Conservation (phyloP, 1,140 invertebrate species). For the Papilio machaon region DNA sequence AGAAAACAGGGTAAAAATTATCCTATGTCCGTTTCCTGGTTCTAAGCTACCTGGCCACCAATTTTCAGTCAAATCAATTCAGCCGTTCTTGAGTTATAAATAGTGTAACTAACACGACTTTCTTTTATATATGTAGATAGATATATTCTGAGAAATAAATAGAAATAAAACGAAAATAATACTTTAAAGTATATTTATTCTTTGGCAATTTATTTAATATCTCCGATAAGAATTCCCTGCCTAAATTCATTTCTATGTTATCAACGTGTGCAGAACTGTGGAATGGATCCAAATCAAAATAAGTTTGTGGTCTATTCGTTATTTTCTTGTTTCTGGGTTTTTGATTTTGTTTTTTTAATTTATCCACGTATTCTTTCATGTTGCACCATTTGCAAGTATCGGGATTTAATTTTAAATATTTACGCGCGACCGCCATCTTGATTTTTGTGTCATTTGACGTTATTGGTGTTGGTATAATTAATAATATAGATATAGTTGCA, state of each 20-base stretch:
- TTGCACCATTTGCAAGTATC: conserved; percentile 34
- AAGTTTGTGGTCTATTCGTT: background rate
- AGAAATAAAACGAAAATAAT: background rate
- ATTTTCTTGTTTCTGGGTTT: background rate
- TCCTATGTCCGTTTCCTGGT: too few relatives aligned
- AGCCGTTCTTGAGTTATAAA: too few relatives aligned
- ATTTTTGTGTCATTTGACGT: background rate
- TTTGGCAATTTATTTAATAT: conserved; percentile 8
- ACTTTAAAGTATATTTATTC: conserved; percentile 16
- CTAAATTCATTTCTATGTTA: conserved; percentile 17
- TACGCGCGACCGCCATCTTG: conserved; percentile 19
- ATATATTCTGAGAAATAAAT: background rate
- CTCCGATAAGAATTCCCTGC: conserved; percentile 15
- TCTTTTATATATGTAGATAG: too few relatives aligned
- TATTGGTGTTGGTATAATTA: conserved; percentile 16
- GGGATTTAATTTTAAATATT: conserved; percentile 20
- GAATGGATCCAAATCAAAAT: conserved; percentile 24
- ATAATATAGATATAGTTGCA: background rate
- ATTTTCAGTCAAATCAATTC: too few relatives aligned
- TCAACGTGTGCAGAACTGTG: background rate
- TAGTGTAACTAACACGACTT: too few relatives aligned
- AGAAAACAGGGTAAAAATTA: too few relatives aligned
- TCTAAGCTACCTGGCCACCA: too few relatives aligned
- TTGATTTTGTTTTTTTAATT: conserved; percentile 29
- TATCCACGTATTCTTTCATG: conserved; percentile 24